Conservation (phyloP, 2,888 invertebrate species). For the Geophilus truncorum region DNA sequence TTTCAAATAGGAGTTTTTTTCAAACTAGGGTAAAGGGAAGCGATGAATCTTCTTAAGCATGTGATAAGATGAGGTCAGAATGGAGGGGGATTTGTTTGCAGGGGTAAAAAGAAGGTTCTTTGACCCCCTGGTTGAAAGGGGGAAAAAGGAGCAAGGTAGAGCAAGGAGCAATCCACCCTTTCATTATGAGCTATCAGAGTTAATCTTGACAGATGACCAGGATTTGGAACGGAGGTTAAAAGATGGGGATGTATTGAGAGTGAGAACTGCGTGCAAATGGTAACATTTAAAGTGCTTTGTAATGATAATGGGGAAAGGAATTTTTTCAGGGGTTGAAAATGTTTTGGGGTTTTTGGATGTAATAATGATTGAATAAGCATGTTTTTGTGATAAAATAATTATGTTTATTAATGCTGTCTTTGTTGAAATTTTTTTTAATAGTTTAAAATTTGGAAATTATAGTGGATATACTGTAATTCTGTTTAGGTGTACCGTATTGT, state of each 20-base stretch:
- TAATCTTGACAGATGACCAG: slow-evolving; percentile 32
- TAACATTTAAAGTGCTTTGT: neutral
- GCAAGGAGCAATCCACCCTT: slow-evolving; percentile 30
- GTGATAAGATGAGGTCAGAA: slow-evolving; percentile 1
- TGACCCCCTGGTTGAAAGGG: slow-evolving; percentile 7
- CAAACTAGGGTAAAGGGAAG: neutral
- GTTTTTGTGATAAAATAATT: too few species aligned
- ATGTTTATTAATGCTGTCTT: too few species aligned
- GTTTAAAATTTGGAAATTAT: too few species aligned
- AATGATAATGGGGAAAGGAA: neutral
- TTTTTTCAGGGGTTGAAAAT: neutral
- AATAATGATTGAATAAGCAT: too few species aligned
- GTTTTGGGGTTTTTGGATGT: neutral
- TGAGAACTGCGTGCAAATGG: slow-evolving; percentile 9
- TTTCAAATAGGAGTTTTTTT: neutral
- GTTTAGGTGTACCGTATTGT: too few species aligned
- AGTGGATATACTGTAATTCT: too few species aligned
- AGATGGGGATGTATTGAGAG: slow-evolving; percentile 23
- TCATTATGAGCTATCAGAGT: slow-evolving; percentile 34
- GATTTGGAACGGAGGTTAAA: slow-evolving; percentile 30
- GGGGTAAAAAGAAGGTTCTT: slow-evolving; percentile 6
- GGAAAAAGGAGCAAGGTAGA: neutral
- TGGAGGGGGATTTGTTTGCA: neutral
- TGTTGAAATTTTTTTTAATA: too few species aligned
- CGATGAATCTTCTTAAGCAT: neutral